Evolutionary conservation across 2,888 invertebrate species (phyloP).

Genomic region (Euzophera pinguis): DNA sequence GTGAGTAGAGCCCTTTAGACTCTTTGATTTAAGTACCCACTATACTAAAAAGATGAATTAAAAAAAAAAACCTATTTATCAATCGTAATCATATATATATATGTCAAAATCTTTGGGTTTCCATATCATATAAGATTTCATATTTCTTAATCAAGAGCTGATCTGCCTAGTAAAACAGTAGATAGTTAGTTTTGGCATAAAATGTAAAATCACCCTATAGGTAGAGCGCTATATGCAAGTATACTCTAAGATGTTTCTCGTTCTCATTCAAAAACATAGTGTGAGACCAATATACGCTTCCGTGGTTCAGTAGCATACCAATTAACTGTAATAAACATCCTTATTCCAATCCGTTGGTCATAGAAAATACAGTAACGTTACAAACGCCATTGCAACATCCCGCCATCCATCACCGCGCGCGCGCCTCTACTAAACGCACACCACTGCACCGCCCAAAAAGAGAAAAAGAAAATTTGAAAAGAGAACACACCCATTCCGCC

Average conservation of each 20-base stretch:
- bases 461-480: slow-evolving; percentile 77
- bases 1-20: no score
- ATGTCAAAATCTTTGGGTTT: no score
- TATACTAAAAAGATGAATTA: no score
- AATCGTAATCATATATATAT: no score
- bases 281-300: neutral
- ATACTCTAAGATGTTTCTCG: neutral
- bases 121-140: no score
- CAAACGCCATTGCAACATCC: slow-evolving; percentile 16
- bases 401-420: slow-evolving; percentile 70
- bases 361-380: slow-evolving; percentile 8
- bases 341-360: slow-evolving; percentile 6
- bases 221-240: no score
- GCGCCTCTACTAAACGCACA: slow-evolving; percentile 73
- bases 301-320: neutral
- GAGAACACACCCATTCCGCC: slow-evolving; percentile 70
- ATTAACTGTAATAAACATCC: slow-evolving; percentile 8
- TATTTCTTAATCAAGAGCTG: no score
- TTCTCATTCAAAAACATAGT: neutral
- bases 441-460: slow-evolving; percentile 74
- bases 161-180: no score
- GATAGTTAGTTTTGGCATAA: no score
- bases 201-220: no score
- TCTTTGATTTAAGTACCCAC: no score
- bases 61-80: no score